Conservation (phyloP, 2,888 invertebrate species). For the Ferrisia virgata region DNA sequence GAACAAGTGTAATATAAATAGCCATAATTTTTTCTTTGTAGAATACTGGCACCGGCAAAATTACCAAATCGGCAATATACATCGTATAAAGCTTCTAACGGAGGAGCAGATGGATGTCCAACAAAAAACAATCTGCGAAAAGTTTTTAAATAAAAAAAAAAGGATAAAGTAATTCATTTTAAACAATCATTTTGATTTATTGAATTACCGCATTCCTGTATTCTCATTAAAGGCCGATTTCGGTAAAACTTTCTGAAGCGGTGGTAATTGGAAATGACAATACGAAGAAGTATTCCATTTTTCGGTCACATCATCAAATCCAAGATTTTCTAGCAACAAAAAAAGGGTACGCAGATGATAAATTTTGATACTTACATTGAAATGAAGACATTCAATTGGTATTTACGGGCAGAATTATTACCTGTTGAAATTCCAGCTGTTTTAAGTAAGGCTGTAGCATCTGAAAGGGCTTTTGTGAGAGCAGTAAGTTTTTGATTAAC, state of each 20-base stretch:
- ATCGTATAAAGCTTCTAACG: constrained; percentile 75
- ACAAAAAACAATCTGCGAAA: constrained; percentile 56
- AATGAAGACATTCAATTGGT: too few relatives aligned
- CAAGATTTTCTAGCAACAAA: not conserved
- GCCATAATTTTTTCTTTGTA: constrained; percentile 86
- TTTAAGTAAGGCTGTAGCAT: constrained; percentile 69
- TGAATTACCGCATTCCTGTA: constrained; percentile 31
- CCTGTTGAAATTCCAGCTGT: constrained; percentile 56
- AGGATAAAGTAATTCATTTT: too few relatives aligned
- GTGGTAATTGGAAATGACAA: constrained; percentile 11
- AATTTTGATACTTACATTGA: too few relatives aligned
- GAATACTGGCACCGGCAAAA: constrained; percentile 83
- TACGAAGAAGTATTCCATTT: not conserved
- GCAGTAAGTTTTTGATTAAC: constrained; percentile 34
- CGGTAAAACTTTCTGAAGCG: not conserved
- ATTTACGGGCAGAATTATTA: not conserved
- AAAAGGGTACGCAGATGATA: not conserved
- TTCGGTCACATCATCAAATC: not conserved
- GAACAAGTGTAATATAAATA: constrained; percentile 81
- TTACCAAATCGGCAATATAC: constrained; percentile 88
- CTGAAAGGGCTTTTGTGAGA: constrained; percentile 28
- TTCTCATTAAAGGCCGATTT: constrained; percentile 14
- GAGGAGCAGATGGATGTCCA: constrained; percentile 65
- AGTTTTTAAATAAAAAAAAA: too few relatives aligned
- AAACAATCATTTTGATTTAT: not conserved